phyloP scores from a whole-genome alignment of 2,888 invertebrate species.

The Empis stercorea region DNA sequence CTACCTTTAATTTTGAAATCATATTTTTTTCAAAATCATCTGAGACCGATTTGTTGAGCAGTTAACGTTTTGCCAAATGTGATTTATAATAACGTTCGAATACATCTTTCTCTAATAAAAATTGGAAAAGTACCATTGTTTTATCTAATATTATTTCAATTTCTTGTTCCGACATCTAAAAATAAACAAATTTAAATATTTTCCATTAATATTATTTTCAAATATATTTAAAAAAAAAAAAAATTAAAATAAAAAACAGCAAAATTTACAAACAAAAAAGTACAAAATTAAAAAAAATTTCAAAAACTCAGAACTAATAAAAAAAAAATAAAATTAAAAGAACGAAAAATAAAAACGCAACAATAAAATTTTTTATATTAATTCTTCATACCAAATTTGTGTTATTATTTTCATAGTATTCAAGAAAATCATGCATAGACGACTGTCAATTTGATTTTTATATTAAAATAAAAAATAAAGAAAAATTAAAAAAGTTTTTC shows the following conservation, averaged over 20 bases:
- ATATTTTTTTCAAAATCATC: constrained; percentile 99
- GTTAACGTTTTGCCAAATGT: constrained; percentile 91
- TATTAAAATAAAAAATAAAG: too few relatives aligned
- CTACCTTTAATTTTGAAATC: constrained; percentile 97
- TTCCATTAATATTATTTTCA: neutral
- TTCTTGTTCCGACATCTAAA: constrained; percentile 94
- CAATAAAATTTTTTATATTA: too few relatives aligned
- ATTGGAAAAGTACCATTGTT: constrained; percentile 98
- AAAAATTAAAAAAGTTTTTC: neutral
- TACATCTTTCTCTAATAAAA: constrained; percentile 97
- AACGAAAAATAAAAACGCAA: too few relatives aligned
- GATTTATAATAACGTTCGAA: constrained; percentile 99
- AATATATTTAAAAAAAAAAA: neutral
- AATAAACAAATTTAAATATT: constrained; percentile 3
- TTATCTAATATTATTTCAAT: constrained; percentile 96
- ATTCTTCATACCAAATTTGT: constrained; percentile 2
- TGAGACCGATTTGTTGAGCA: constrained; percentile 96
- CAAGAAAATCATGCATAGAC: constrained; percentile 11
- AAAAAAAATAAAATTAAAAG: constrained; percentile 5
- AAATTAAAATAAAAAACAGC: neutral
- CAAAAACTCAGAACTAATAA: neutral
- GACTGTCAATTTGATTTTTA: constrained; percentile 3
- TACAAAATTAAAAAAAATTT: neutral
- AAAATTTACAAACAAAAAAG: neutral
- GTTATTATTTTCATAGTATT: constrained; percentile 7